Evolutionary conservation across 2,797 vertebrate species (phyloP).

Genomic region (Picus viridis): DNA sequence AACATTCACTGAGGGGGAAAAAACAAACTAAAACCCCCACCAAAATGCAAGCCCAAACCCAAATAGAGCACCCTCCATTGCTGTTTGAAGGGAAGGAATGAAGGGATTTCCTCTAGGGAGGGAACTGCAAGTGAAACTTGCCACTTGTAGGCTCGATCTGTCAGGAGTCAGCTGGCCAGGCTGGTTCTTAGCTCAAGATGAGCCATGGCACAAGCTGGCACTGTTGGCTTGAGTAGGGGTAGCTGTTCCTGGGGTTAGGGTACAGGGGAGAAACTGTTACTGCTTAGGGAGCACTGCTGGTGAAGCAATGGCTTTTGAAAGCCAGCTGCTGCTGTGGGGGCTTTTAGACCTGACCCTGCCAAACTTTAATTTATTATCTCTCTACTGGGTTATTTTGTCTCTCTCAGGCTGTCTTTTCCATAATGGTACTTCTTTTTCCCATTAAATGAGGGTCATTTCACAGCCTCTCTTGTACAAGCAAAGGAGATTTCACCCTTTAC

Average conservation of each 20-base stretch:
- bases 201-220: neutral
- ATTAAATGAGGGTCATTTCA: neutral
- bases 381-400: neutral
- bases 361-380: neutral
- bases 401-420: neutral
- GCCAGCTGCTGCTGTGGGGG: neutral
- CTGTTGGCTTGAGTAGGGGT: fast-evolving
- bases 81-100: neutral
- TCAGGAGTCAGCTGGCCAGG: neutral
- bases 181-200: neutral
- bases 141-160: neutral
- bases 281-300: neutral
- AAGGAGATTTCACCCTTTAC: neutral
- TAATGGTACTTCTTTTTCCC: neutral
- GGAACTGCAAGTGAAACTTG: neutral
- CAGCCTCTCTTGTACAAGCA: neutral
- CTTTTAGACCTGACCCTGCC: neutral
- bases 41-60: too few species aligned
- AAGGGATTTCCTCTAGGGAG: neutral
- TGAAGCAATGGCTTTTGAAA: neutral
- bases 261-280: neutral
- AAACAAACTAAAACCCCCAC: too few species aligned
- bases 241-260: neutral
- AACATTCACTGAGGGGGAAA: neutral
- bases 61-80: neutral